These are phyloP conservation scores for Orthonyx spaldingii DNA, from an alignment of 2,113 vertebrate species.

Conservation along the genomic window DNA sequence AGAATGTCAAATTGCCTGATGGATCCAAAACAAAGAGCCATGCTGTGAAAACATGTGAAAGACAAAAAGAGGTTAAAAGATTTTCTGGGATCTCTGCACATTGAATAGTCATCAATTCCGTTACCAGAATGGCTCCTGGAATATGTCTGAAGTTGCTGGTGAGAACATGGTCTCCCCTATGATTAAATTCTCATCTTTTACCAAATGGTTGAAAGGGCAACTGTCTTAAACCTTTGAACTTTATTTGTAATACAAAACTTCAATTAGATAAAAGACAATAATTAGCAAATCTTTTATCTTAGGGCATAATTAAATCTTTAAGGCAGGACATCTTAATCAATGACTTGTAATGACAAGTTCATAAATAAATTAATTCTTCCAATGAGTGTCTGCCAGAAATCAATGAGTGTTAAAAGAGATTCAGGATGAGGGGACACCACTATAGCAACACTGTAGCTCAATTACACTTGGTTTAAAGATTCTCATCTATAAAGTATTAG, in stretches of 20 bases:
- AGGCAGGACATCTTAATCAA: conserved; percentile 91
- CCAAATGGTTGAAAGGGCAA: conserved; percentile 81
- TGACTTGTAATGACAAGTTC: conserved; percentile 94
- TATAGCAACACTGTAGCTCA: conserved; percentile 61
- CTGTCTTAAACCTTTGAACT: conserved; percentile 90
- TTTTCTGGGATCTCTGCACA: conserved; percentile 16
- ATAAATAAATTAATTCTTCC: conserved; percentile 98
- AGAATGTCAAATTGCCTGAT: not conserved
- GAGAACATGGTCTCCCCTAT: conserved; percentile 69
- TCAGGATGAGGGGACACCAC: conserved; percentile 57
- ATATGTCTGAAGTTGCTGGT: conserved; percentile 18
- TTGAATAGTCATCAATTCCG: conserved; percentile 39
- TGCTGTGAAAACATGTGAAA: conserved; percentile 28
- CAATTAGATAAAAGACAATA: conserved; percentile 98
- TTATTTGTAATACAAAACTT: conserved; percentile 88
- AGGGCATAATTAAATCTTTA: conserved; percentile 94
- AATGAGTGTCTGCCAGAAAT: conserved; percentile 82
- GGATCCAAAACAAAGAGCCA: conserved; percentile 2
- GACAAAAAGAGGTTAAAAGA: conserved; percentile 52
- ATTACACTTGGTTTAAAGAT: conserved; percentile 62
- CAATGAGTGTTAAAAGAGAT: conserved; percentile 88
- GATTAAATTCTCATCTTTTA: conserved; percentile 87
- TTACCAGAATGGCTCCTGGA: conserved; percentile 18
- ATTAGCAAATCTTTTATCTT: conserved; percentile 98
- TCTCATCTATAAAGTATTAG: conserved; percentile 69